Evolutionary conservation across 2,888 invertebrate genomes (phyloP), one percentile per base, ranked within the genome.

Genomic region (Eudasyphora cyanicolor): DNA sequence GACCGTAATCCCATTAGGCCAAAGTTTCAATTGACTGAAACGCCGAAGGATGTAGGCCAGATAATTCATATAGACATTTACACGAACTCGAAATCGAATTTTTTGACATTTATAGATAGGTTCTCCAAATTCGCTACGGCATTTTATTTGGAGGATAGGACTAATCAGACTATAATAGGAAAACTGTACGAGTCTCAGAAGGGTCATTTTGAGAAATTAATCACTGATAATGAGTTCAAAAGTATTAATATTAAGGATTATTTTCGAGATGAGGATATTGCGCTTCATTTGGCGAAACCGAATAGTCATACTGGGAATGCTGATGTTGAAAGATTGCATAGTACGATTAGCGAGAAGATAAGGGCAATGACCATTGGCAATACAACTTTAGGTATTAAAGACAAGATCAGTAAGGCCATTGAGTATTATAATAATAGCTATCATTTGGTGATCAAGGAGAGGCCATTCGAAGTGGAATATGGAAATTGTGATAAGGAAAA

Each of bases 91-190:
- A 84, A 84, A 70, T 69, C 76, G 35, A 82, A 83, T 29, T 82
- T 85, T 81, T 32, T 84, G 7, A 81, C 77, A 19, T 78, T 85
- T 64, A 79, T 82, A 27, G 85, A 86, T n/a, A 24, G 38, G 45
- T 86, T 85, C 75, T 85, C 81, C 12, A 86, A 86, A 82, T 85
- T 84, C 74, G 74, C 84, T 19, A 76, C 82, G 38, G 83, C 80
- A 0, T 86, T 60, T 64, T 81, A 76, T 42, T 75, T 85, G 21
- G 84, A 86, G 24, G 85, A 87, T 62, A 79, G 84, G 17, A 67
- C 29, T 24, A 69, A 69, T 35, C 80, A 76, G 49, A 80, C 80
- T 1, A 75, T 80, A 32, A 80, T 75, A 42, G 75, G 76, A 60
- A 80, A 70, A 24, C 45, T 75, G n/a, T 80, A 62, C 21, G 76